phyloP scores from a whole-genome alignment of 2,113 vertebrate genomes.

The Mobula hypostoma region DNA sequence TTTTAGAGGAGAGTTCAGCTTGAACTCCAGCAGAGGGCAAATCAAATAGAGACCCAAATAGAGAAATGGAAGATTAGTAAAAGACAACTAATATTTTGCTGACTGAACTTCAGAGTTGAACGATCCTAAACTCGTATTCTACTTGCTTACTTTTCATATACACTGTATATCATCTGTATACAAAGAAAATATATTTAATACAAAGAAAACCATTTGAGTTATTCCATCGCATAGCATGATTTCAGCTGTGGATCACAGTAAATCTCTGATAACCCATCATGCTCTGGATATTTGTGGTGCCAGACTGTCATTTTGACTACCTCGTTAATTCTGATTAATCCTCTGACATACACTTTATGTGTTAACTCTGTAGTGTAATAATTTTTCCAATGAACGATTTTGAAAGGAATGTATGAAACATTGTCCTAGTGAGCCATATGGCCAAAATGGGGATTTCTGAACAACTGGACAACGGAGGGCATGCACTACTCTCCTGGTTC shows the following conservation, averaged over 20 bases:
- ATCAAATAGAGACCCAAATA: background rate
- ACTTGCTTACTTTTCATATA: background rate
- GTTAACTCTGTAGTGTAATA: no score
- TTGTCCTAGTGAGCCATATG: no score
- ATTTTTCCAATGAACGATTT: no score
- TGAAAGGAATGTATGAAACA: no score
- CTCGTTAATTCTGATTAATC: no score
- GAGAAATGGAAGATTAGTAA: background rate
- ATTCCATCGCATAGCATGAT: background rate
- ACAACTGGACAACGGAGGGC: no score
- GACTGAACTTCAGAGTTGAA: background rate
- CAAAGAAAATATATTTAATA: background rate
- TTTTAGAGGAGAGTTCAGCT: background rate
- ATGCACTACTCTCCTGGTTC: background rate
- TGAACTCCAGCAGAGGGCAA: background rate
- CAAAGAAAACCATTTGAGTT: background rate
- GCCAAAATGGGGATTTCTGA: no score
- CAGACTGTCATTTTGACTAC: no score
- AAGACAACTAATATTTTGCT: background rate
- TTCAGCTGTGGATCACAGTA: background rate
- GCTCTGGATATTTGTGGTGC: no score
- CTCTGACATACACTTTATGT: no score
- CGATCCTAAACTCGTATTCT: background rate
- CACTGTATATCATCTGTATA: background rate
- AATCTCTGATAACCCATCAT: no score